phyloP scores from a whole-genome alignment of 2,113 vertebrate species.

The Chloropsis cyanopogon region DNA sequence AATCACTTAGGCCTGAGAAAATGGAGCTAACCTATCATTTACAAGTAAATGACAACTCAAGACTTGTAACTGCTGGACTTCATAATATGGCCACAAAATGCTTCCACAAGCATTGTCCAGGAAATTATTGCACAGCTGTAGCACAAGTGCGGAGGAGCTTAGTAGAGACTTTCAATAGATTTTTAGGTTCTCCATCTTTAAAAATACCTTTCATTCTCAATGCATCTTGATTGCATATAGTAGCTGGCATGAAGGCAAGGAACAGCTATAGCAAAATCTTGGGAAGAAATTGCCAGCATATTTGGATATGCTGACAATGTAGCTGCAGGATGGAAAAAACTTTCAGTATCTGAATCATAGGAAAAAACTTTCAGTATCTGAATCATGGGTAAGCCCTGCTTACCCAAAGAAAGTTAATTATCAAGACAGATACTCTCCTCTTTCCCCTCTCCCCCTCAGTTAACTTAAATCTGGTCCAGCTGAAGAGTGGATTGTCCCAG shows the following conservation, averaged over 20 bases:
- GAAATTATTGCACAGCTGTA: conserved; percentile 59
- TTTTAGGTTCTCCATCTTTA: conserved; percentile 48
- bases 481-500: not conserved
- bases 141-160: conserved; percentile 32
- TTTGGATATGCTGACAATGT: not conserved
- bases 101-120: conserved; percentile 7
- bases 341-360: not conserved
- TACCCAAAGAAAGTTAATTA: not conserved
- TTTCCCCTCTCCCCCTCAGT: not conserved
- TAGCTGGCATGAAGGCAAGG: conserved; percentile 2
- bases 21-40: conserved; percentile 27
- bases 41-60: conserved; percentile 33
- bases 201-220: conserved; percentile 60
- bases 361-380: not conserved
- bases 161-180: conserved; percentile 20
- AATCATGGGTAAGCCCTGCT: not conserved
- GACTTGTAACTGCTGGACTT: not conserved
- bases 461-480: not conserved
- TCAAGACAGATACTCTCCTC: not conserved
- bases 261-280: conserved; percentile 10
- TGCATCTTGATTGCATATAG: conserved; percentile 41
- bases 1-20: not conserved
- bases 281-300: not conserved
- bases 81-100: conserved; percentile 21
- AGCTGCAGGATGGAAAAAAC: not conserved